A percentile compares a stretch with the other conserved stretches of the same genome.
These are phyloP conservation scores for Odontothrips loti DNA, from an alignment of 2,888 invertebrate genomes.

Conservation along the genomic window DNA sequence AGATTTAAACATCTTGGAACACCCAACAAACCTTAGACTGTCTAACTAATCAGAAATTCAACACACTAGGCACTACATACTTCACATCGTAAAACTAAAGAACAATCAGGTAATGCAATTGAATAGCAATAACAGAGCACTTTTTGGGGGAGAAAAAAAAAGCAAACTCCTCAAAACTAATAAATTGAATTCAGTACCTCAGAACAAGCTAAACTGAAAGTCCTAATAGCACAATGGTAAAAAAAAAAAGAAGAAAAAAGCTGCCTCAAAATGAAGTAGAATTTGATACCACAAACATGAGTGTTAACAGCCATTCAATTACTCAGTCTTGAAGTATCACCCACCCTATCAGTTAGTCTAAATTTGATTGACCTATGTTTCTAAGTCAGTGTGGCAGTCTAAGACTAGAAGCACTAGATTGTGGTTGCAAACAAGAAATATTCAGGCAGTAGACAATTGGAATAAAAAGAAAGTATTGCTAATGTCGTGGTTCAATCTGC, in stretches of 20 bases:
- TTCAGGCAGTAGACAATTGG: neutral
- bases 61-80: slow-evolving; percentile 3
- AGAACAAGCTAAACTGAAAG: neutral
- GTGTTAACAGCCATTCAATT: neutral
- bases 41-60: slow-evolving; percentile 6
- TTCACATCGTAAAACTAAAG: neutral
- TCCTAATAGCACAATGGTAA: neutral
- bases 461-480: neutral
- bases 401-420: slow-evolving; percentile 21
- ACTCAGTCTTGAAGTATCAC: slow-evolving; percentile 22
- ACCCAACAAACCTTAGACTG: neutral
- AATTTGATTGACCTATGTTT: neutral
- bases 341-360: neutral
- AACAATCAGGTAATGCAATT: too few relatives aligned
- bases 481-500: neutral
- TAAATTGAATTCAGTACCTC: too few relatives aligned
- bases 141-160: neutral
- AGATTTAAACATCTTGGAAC: neutral
- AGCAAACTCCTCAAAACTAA: neutral
- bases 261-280: neutral
- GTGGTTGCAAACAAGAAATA: neutral
- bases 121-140: too few relatives aligned
- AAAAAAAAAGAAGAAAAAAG: neutral
- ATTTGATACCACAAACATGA: neutral
- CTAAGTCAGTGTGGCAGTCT: neutral